Evolutionary conservation across 2,888 invertebrate genomes (phyloP), one percentile per base, ranked within the genome.

Genomic region (Chloromyia formosa): DNA sequence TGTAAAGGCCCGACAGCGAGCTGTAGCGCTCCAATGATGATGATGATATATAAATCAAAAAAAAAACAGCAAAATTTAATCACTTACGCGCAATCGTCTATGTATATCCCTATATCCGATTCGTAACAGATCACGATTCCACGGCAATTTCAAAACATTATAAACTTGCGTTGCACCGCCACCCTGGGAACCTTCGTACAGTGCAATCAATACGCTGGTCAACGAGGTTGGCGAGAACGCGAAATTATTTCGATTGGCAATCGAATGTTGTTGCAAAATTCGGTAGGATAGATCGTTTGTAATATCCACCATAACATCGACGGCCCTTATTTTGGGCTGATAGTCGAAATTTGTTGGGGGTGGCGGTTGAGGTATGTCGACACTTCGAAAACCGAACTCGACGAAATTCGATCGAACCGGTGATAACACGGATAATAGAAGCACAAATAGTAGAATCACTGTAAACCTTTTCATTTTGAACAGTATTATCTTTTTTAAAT

Each of bases 221-320:
- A 93, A 86, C 1, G 94, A 94, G 78, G 94, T 93, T 10, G 94
- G 94, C 0, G 94, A 94, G 82, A 94, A 92, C 3, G 94, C 94
- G 73, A 94, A 91, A 83, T 94, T 95, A 82, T 92, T 92, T 64
- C 90, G 89, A 83, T 92, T 92, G 80, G 90, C 87, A 84, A 90
- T 89, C 81, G 91, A 91, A 80, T 92, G 92, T 83, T 90, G 89
- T 80, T 91, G 87, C 0, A 94, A 87, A 79, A 93, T 87, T 82
- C 90, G 89, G 77, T 92, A 86, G 73, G 91, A 91, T 78, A 93
- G 88, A 81, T 90, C 90, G 83, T 94, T 94, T 58, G 93, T 91
- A 53, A 92, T 89, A 82, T 94, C 94, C 74, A 93, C 92, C 92
- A 94, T 93, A 75, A 91, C 88, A 78, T 93, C 90, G 77, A 91